Evolutionary conservation across 2,113 vertebrate genomes (phyloP).

Genomic region (Petroica traversi): DNA sequence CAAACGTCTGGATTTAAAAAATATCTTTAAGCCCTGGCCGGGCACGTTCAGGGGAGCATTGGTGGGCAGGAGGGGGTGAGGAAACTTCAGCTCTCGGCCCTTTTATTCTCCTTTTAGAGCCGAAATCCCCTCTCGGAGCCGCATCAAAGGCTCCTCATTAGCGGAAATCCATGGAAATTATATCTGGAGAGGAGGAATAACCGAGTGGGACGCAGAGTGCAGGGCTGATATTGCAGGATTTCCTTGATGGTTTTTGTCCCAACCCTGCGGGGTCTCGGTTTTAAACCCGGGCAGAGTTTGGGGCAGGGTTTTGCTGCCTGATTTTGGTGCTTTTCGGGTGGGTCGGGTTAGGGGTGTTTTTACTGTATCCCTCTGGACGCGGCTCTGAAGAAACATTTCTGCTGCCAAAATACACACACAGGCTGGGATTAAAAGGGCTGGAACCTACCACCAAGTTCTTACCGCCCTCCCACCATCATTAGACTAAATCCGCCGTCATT

Average conservation of each 20-base stretch:
- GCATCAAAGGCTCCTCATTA: not conserved
- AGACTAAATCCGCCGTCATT: slow-evolving; percentile 84
- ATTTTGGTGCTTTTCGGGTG: slow-evolving; percentile 11
- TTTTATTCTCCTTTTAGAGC: not conserved
- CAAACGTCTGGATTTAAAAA: not conserved
- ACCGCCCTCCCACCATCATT: slow-evolving; percentile 85
- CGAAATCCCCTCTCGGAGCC: not conserved
- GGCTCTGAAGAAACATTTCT: slow-evolving; percentile 71
- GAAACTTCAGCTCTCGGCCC: not conserved
- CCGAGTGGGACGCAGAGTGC: not conserved
- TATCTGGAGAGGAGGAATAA: not conserved
- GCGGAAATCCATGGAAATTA: not conserved
- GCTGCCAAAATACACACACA: slow-evolving; percentile 81
- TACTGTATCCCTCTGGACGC: slow-evolving; percentile 63
- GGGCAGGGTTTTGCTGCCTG: not conserved
- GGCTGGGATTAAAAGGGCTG: slow-evolving; percentile 81
- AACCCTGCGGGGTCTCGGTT: not conserved
- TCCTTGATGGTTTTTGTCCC: not conserved
- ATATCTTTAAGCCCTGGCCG: not conserved
- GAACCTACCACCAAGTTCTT: slow-evolving; percentile 86
- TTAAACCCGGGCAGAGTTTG: not conserved
- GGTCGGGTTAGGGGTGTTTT: slow-evolving; percentile 43
- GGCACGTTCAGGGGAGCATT: not conserved
- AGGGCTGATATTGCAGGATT: not conserved
- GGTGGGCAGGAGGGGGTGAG: not conserved